These are phyloP conservation scores for Elysia chlorotica DNA, from an alignment of 1,140 invertebrate species.

Conservation along the genomic window DNA sequence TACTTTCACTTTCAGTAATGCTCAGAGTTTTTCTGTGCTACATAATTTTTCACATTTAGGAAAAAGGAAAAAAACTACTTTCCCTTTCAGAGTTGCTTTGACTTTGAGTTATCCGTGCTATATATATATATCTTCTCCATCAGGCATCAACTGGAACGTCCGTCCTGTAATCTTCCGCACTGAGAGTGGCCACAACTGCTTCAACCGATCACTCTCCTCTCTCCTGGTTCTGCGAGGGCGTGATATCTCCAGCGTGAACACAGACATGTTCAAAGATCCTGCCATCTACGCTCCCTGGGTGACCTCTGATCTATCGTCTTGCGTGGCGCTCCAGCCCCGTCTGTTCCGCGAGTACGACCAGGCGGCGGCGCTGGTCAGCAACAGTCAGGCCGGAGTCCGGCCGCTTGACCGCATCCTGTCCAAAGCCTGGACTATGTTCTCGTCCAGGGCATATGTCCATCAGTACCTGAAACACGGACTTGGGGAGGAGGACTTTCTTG, in stretches of 20 bases:
- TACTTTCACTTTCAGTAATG: no score
- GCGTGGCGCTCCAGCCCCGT: slow-evolving; percentile 41
- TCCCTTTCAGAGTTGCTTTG: no score
- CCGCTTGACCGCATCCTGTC: slow-evolving; percentile 51
- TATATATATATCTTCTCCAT: slow-evolving; percentile 16
- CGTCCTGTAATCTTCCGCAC: slow-evolving; percentile 37
- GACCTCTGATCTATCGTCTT: slow-evolving; percentile 34
- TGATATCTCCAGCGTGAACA: slow-evolving; percentile 38
- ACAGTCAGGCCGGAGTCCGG: slow-evolving; percentile 45
- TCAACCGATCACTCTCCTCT: slow-evolving; percentile 52
- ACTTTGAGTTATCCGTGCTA: no score
- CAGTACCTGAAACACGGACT: slow-evolving; percentile 59
- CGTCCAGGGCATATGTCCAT: slow-evolving; percentile 59
- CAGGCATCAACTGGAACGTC: slow-evolving; percentile 60
- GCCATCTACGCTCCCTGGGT: slow-evolving; percentile 53
- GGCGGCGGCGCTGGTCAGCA: slow-evolving; percentile 52
- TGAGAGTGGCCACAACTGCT: slow-evolving; percentile 26
- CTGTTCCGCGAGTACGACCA: slow-evolving; percentile 58
- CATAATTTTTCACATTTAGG: no score
- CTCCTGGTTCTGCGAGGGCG: slow-evolving; percentile 53
- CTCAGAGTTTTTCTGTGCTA: no score
- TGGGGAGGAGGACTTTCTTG: slow-evolving; percentile 58
- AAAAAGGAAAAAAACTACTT: no score
- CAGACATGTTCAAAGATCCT: slow-evolving; percentile 43
- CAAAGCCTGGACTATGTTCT: slow-evolving; percentile 62